Conservation (phyloP, 2,888 invertebrate species). For the Meandrusa payeni region DNA sequence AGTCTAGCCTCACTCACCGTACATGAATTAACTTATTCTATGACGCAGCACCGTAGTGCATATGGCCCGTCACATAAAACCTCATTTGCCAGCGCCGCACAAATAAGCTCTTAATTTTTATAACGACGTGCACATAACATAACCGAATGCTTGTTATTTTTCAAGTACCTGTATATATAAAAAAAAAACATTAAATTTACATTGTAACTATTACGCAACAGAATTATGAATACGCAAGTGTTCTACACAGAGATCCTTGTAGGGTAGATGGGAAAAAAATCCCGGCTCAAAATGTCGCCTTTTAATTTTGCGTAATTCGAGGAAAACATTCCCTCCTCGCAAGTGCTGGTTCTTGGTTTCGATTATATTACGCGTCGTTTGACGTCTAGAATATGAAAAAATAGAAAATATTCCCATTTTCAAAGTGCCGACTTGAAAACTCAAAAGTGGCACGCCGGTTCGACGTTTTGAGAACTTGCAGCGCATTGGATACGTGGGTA, state of each 20-base stretch:
- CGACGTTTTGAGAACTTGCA: slow-evolving; percentile 42
- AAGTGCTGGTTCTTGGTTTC: slow-evolving; percentile 27
- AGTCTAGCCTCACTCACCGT: too few species aligned
- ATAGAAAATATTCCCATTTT: slow-evolving; percentile 31
- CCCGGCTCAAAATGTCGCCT: slow-evolving; percentile 28
- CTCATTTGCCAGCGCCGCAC: slow-evolving; percentile 4
- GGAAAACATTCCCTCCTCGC: slow-evolving; percentile 9
- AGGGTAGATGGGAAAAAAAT: slow-evolving; percentile 18
- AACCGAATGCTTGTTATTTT: slow-evolving; percentile 16
- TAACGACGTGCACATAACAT: slow-evolving; percentile 11
- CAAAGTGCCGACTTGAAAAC: slow-evolving; percentile 37
- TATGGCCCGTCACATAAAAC: slow-evolving; percentile 2
- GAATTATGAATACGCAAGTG: slow-evolving; percentile 18
- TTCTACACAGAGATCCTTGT: slow-evolving; percentile 17
- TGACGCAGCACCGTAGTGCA: too few species aligned
- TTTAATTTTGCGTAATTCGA: slow-evolving; percentile 22
- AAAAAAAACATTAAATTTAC: slow-evolving; percentile 21
- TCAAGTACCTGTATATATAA: slow-evolving; percentile 16
- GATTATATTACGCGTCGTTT: slow-evolving; percentile 25
- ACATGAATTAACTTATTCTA: too few species aligned
- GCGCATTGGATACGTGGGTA: slow-evolving; percentile 29
- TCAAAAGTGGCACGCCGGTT: slow-evolving; percentile 33
- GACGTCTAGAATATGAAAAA: slow-evolving; percentile 34
- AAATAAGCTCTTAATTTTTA: slow-evolving; percentile 14
- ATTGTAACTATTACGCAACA: slow-evolving; percentile 20